These are phyloP conservation scores for Tetragonula carbonaria DNA, from an alignment of 2,888 invertebrate species.

Conservation along the genomic window DNA sequence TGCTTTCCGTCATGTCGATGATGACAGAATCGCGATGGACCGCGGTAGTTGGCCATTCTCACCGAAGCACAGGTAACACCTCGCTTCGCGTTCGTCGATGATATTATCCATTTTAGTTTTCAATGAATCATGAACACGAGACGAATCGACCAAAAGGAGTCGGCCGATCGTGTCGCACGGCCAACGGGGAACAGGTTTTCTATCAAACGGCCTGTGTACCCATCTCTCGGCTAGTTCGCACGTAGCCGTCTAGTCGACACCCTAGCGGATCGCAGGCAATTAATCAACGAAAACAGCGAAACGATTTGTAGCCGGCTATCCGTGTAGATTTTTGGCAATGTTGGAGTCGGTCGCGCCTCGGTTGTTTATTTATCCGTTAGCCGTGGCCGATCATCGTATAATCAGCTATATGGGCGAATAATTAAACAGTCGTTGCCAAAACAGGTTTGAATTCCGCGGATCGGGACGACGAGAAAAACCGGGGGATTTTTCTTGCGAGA, in stretches of 20 bases:
- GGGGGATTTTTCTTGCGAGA: constrained; percentile 36
- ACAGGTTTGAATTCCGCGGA: constrained; percentile 38
- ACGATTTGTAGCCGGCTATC: constrained; percentile 31
- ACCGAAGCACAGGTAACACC: constrained; percentile 17
- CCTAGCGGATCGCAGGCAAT: constrained; percentile 55
- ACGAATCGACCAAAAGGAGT: constrained; percentile 50
- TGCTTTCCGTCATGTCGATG: no score
- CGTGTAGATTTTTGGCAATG: constrained; percentile 9
- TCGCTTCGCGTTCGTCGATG: constrained; percentile 30
- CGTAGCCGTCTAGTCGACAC: constrained; percentile 61
- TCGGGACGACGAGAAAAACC: constrained; percentile 45
- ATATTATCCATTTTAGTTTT: constrained; percentile 47
- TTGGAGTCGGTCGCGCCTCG: background rate
- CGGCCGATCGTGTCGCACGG: constrained; percentile 58
- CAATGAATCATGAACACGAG: constrained; percentile 32
- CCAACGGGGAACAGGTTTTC: constrained; percentile 64
- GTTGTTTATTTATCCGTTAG: background rate
- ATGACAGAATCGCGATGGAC: no score
- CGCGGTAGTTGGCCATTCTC: background rate
- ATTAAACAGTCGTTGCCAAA: constrained; percentile 31
- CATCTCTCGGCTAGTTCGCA: constrained; percentile 47
- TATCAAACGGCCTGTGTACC: constrained; percentile 53
- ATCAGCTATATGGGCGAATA: constrained; percentile 35
- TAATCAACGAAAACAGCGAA: constrained; percentile 56
- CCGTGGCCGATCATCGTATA: background rate